A percentile compares a stretch with the other conserved stretches of the same genome.
phyloP scores from a whole-genome alignment of 92 coral and sea anemone genomes.

The Heteractis magnifica region DNA sequence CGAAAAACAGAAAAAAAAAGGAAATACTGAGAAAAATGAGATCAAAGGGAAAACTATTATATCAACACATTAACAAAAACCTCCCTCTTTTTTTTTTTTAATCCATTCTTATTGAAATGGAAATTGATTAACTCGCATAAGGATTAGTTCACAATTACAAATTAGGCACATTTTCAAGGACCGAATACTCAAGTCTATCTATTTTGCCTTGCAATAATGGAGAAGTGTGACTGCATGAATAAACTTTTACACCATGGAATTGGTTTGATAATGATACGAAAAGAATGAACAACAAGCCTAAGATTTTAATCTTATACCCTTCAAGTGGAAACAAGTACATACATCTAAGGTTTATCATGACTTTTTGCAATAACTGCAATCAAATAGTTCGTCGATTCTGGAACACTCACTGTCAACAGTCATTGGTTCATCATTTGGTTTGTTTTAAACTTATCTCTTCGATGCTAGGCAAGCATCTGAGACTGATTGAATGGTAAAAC shows the following conservation, averaged over 20 bases:
- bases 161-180: not conserved
- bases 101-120: not conserved
- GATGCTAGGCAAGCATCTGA: not conserved
- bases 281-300: not conserved
- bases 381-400: not conserved
- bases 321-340: not conserved
- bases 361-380: not conserved
- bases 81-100: not conserved
- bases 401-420: not conserved
- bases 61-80: not conserved
- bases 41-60: not conserved
- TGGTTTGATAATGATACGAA: too few species aligned
- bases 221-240: not conserved
- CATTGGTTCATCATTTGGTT: not conserved
- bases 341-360: not conserved
- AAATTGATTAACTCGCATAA: not conserved
- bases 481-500: not conserved
- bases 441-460: not conserved
- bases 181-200: not conserved
- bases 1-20: not conserved
- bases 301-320: not conserved
- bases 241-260: not conserved
- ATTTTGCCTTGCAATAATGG: not conserved
- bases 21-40: not conserved
- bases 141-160: constrained; percentile 3